Conservation (phyloP, 2,113 vertebrate species). For the Xenus cinereus region DNA sequence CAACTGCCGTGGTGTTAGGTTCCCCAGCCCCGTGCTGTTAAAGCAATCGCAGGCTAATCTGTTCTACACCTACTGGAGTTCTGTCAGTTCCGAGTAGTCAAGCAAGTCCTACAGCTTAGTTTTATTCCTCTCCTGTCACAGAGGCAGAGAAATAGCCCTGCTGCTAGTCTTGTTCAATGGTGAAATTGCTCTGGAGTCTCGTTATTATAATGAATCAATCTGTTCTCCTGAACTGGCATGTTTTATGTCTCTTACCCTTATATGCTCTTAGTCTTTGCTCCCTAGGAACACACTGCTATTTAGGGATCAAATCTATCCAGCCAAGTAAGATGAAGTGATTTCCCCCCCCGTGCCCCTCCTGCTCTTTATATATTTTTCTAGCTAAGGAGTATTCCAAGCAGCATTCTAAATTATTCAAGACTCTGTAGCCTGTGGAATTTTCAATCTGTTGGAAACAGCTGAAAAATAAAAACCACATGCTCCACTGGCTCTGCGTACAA, state of each 20-base stretch:
- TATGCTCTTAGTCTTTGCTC: background rate
- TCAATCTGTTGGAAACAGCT: conserved; percentile 25
- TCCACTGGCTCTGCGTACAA: background rate
- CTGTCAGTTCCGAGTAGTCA: background rate
- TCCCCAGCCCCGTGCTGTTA: background rate
- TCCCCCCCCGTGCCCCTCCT: no score
- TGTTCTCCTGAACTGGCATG: background rate
- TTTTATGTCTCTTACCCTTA: background rate
- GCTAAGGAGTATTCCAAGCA: background rate
- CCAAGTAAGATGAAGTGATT: background rate
- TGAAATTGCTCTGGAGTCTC: background rate
- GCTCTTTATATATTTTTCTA: background rate
- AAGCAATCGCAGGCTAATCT: background rate
- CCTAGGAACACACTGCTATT: background rate
- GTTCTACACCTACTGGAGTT: background rate
- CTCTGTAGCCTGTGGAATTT: conserved; percentile 27
- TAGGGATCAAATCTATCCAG: background rate
- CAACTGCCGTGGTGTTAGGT: background rate
- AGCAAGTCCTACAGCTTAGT: background rate
- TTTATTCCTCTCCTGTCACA: background rate
- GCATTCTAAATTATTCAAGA: conserved; percentile 34
- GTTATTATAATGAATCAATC: conserved; percentile 4
- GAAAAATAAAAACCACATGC: conserved; percentile 37
- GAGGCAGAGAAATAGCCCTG: background rate
- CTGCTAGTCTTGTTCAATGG: background rate